A percentile compares a stretch with the other conserved stretches of the same genome.
phyloP scores from a whole-genome alignment of 1,140 invertebrate genomes.

The fruit fly (Drosophila melanogaster) region Release_6_plus_ISO1_MT NC_004354.4:13532001-13532500 shows the following conservation, averaged over 20 bases:
- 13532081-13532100: slow-evolving; percentile 25
- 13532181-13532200: slow-evolving; percentile 83
- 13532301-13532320: slow-evolving; percentile 4
- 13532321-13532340: slow-evolving; percentile 25
- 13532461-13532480: slow-evolving; percentile 69
- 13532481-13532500: slow-evolving; percentile 74
- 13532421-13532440: slow-evolving; percentile 42
- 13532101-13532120: slow-evolving; percentile 62
- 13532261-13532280: background rate
- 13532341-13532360: slow-evolving; percentile 71
- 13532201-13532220: slow-evolving; percentile 69
- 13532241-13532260: background rate
- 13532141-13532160: slow-evolving; percentile 81
- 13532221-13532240: slow-evolving; percentile 19
- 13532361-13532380: slow-evolving; percentile 11
- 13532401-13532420: slow-evolving; percentile 57
- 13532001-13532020: background rate
- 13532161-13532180: slow-evolving; percentile 81
- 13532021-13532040: background rate
- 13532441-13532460: slow-evolving; percentile 75
- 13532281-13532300: background rate
- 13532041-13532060: background rate
- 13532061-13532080: slow-evolving; percentile 16
- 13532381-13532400: slow-evolving; percentile 30
- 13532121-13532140: slow-evolving; percentile 78